These are phyloP conservation scores for Lophius piscatorius DNA, from an alignment of 2,113 vertebrate genomes.

Conservation along the genomic window DNA sequence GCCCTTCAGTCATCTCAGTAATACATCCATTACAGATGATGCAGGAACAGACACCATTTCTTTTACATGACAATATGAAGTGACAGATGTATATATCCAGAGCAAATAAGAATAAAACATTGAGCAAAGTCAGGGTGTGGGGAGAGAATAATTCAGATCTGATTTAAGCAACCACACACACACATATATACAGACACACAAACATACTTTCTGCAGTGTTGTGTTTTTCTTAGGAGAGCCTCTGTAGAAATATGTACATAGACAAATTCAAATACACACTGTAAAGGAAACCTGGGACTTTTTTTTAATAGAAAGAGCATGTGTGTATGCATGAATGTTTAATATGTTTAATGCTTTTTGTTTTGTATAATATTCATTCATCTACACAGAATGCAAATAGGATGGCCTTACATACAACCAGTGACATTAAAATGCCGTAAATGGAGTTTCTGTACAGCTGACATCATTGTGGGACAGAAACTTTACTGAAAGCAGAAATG, in stretches of 20 bases:
- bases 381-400: constrained; percentile 25
- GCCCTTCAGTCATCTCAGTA: constrained; percentile 44
- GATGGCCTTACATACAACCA: constrained; percentile 42
- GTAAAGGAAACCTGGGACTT: neutral
- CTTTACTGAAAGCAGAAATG: constrained; percentile 29
- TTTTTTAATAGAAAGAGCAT: constrained; percentile 14
- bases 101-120: constrained; percentile 45
- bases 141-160: constrained; percentile 47
- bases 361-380: constrained; percentile 8
- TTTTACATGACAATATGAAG: constrained; percentile 33
- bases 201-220: constrained; percentile 22
- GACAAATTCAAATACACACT: constrained; percentile 7
- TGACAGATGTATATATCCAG: constrained; percentile 48
- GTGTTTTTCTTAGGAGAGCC: constrained; percentile 25
- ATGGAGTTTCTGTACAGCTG: constrained; percentile 15
- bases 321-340: constrained; percentile 24
- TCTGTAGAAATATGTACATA: constrained; percentile 18
- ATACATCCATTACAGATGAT: constrained; percentile 22
- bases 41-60: constrained; percentile 29
- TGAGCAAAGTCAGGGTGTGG: constrained; percentile 48
- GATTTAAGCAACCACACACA: neutral
- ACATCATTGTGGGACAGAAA: constrained; percentile 27
- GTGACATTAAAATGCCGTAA: constrained; percentile 30
- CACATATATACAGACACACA: neutral
- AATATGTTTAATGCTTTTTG: constrained; percentile 15